A percentile compares a stretch with the other conserved stretches of the same genome.
Evolutionary conservation across 2,888 invertebrate species (phyloP).

Genomic region (Lamproptera curius): DNA sequence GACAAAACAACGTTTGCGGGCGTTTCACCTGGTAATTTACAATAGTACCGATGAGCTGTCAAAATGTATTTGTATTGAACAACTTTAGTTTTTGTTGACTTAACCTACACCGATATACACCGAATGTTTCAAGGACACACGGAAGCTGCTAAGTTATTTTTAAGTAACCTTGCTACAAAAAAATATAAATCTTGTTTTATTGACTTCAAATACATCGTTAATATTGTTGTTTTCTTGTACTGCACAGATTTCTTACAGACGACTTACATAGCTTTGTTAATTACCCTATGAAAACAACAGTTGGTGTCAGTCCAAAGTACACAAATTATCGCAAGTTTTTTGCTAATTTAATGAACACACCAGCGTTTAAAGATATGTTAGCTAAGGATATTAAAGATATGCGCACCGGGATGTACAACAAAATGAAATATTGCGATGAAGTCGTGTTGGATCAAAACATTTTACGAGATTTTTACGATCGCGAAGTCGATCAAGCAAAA

Average conservation of each 20-base stretch:
- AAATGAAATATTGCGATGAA: slow-evolving; percentile 53
- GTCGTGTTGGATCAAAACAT: slow-evolving; percentile 42
- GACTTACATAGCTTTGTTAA: slow-evolving; percentile 49
- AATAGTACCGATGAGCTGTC: too few relatives aligned
- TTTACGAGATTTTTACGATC: slow-evolving; percentile 48
- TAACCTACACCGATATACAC: too few relatives aligned
- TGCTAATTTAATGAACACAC: slow-evolving; percentile 51
- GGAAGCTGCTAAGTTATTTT: too few relatives aligned
- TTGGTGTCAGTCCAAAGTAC: slow-evolving; percentile 52
- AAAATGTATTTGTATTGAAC: too few relatives aligned
- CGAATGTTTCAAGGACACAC: too few relatives aligned
- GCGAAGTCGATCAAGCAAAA: slow-evolving; percentile 48
- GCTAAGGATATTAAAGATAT: slow-evolving; percentile 42
- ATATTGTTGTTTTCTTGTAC: slow-evolving; percentile 6
- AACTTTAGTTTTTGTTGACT: too few relatives aligned
- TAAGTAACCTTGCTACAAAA: too few relatives aligned
- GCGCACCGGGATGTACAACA: slow-evolving; percentile 36
- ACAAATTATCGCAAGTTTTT: slow-evolving; percentile 62
- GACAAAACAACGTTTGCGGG: too few relatives aligned
- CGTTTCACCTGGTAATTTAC: too few relatives aligned
- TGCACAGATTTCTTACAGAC: slow-evolving; percentile 46
- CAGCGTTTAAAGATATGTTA: slow-evolving; percentile 50
- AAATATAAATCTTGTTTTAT: too few relatives aligned
- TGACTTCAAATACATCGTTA: too few relatives aligned
- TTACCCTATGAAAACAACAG: slow-evolving; percentile 54